phyloP scores from a whole-genome alignment of 2,113 vertebrate species.

The Atrichornis clamosus region DNA sequence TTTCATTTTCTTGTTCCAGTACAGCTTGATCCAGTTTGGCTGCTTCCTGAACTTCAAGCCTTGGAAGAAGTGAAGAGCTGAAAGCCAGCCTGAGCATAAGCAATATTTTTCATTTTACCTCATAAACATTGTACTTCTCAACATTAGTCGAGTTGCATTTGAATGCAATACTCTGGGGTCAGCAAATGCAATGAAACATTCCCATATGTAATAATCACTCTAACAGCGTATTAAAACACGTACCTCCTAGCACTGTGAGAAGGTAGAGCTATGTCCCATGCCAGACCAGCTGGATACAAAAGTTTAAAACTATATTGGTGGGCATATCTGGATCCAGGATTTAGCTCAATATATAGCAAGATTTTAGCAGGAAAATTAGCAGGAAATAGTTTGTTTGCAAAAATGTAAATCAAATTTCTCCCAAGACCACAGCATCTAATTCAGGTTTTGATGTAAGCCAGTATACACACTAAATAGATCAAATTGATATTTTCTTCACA shows the following conservation, averaged over 20 bases:
- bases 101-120: background rate
- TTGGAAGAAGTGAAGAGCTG: background rate
- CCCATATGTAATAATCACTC: background rate
- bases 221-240: background rate
- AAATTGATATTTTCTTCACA: background rate
- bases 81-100: background rate
- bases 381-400: background rate
- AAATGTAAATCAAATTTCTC: background rate
- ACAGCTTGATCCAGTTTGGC: background rate
- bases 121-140: background rate
- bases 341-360: background rate
- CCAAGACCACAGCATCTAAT: background rate
- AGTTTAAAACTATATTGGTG: background rate
- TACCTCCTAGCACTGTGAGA: background rate
- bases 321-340: background rate
- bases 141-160: background rate
- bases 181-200: background rate
- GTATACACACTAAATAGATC: background rate
- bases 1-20: background rate
- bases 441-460: background rate
- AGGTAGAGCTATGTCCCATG: background rate
- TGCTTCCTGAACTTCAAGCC: background rate
- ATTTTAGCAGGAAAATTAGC: background rate
- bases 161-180: background rate
- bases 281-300: background rate